Conservation (phyloP, 2,797 vertebrate genomes). For the Sebastes itinus region DNA sequence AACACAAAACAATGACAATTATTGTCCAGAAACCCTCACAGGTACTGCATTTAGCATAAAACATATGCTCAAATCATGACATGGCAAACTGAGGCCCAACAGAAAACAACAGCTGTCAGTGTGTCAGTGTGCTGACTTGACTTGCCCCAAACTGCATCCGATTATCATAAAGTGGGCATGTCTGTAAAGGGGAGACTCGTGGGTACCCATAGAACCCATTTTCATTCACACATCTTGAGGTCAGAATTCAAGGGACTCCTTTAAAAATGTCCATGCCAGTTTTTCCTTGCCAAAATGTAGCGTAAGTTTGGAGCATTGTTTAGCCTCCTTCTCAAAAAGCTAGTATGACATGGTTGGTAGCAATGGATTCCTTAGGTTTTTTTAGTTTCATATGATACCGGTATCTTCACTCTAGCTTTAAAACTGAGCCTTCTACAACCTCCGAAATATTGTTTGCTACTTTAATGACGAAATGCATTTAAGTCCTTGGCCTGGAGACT, state of each 20-base stretch:
- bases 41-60: no score
- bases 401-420: neutral
- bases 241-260: neutral
- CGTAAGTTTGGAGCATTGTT: neutral
- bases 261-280: neutral
- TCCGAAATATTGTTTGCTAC: neutral
- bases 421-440: neutral
- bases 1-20: no score
- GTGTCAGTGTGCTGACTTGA: no score
- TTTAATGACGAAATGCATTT: neutral
- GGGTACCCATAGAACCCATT: neutral
- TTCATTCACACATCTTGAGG: neutral
- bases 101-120: no score
- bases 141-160: no score
- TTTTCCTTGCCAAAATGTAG: neutral
- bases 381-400: neutral
- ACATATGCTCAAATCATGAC: no score
- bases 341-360: neutral
- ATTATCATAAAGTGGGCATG: no score
- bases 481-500: constrained; percentile 22
- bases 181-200: no score
- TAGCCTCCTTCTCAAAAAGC: neutral
- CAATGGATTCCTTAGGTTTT: neutral
- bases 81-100: no score
- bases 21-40: no score